Conservation (phyloP, 2,797 vertebrate genomes). For the Dromococcyx pavoninus region DNA sequence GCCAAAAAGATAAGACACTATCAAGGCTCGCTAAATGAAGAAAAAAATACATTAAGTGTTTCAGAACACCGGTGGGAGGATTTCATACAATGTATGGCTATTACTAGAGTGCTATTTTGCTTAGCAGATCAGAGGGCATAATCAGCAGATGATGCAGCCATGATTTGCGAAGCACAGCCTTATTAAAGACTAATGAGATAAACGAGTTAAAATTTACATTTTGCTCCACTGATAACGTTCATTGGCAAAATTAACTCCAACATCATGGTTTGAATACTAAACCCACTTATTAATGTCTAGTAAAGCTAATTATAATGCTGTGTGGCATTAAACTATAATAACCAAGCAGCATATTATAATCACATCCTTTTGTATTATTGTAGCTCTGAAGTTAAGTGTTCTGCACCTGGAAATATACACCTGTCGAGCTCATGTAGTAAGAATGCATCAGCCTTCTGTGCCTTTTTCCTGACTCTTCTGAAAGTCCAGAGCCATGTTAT, state of each 20-base stretch:
- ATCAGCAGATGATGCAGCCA: slow-evolving; percentile 51
- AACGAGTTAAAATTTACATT: slow-evolving; percentile 69
- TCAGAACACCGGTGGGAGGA: neutral
- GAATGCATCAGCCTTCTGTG: neutral
- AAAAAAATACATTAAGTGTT: neutral
- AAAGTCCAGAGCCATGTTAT: neutral
- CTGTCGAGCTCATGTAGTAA: neutral
- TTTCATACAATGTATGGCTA: neutral
- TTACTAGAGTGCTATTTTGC: slow-evolving; percentile 41
- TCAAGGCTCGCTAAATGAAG: neutral
- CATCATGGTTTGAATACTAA: slow-evolving; percentile 70
- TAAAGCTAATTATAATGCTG: slow-evolving; percentile 69
- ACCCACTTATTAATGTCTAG: slow-evolving; percentile 61
- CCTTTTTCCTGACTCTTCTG: neutral
- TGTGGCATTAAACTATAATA: slow-evolving; percentile 62
- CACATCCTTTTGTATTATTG: neutral
- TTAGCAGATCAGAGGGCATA: slow-evolving; percentile 64
- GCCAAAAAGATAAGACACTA: neutral
- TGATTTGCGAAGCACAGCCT: slow-evolving; percentile 45
- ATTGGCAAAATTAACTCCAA: slow-evolving; percentile 68
- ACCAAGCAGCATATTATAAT: slow-evolving; percentile 24
- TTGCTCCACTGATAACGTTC: slow-evolving; percentile 71
- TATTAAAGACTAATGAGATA: slow-evolving; percentile 72
- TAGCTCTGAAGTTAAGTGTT: slow-evolving; percentile 45
- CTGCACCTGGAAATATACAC: slow-evolving; percentile 27